Percentiles rank a stretch among this genome's conserved stretches.
These are phyloP conservation scores for Trogon melanurus DNA, from an alignment of 2,113 vertebrate genomes.

Conservation along the genomic window DNA sequence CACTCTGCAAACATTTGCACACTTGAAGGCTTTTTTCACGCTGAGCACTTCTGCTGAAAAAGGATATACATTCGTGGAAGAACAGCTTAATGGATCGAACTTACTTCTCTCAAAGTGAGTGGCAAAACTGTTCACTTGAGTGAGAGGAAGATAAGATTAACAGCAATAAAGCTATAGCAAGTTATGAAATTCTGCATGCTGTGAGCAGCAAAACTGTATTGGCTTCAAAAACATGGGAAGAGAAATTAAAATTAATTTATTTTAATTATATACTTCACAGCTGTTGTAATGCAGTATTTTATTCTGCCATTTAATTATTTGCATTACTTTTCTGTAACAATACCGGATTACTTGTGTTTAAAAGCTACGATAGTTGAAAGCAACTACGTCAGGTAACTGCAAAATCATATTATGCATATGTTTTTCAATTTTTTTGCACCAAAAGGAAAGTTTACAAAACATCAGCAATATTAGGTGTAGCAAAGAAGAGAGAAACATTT, in stretches of 20 bases:
- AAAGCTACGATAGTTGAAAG: neutral
- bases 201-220: neutral
- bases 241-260: neutral
- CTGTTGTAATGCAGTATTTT: neutral
- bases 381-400: fast-evolving
- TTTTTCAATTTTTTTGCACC: neutral
- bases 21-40: neutral
- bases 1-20: neutral
- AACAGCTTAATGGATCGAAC: neutral
- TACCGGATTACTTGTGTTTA: neutral
- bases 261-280: neutral
- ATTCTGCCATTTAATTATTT: neutral
- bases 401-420: neutral
- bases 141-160: conserved; percentile 39
- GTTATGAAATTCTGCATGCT: neutral
- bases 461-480: neutral
- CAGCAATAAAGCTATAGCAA: neutral
- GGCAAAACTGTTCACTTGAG: conserved; percentile 9
- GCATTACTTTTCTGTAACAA: neutral
- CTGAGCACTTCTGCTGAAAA: neutral
- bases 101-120: conserved; percentile 4
- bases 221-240: neutral
- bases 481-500: conserved; percentile 50
- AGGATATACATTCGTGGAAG: neutral
- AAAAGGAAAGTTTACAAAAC: neutral